Conservation (phyloP, 2,797 vertebrate species). For the Acomys russatus region DNA sequence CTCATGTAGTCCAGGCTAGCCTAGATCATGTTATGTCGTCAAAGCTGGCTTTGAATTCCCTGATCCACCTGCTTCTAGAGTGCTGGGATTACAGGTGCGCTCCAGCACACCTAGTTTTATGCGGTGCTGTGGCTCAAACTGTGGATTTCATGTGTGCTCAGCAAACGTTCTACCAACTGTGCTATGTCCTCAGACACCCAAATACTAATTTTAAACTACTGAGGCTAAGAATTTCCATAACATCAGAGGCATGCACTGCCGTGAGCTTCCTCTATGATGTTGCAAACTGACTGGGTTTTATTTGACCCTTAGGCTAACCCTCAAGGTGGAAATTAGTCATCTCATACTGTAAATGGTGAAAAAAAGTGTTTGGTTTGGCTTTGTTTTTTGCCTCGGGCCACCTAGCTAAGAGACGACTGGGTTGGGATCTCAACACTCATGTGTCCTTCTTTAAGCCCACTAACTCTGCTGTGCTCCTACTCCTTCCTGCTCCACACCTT, state of each 20-base stretch:
- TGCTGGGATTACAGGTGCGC: background rate
- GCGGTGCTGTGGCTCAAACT: background rate
- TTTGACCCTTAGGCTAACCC: background rate
- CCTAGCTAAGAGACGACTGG: slow-evolving; percentile 41
- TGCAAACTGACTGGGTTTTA: background rate
- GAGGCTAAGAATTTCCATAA: slow-evolving; percentile 57
- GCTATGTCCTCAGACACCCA: background rate
- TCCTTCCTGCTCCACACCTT: background rate
- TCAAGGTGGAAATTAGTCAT: slow-evolving; percentile 35
- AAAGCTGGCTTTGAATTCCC: background rate
- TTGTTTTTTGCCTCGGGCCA: background rate
- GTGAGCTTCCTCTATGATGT: slow-evolving; percentile 50
- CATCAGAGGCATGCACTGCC: background rate
- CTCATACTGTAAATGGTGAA: background rate
- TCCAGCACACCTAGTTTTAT: background rate
- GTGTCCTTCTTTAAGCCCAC: slow-evolving; percentile 3
- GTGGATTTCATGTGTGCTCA: background rate
- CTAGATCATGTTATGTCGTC: background rate
- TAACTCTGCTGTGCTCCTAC: background rate
- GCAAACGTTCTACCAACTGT: background rate
- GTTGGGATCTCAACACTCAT: slow-evolving; percentile 18
- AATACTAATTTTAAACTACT: slow-evolving; percentile 61
- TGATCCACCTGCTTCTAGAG: background rate
- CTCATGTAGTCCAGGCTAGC: background rate
- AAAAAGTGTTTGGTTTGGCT: background rate